phyloP scores from a whole-genome alignment of 2,113 vertebrate species.

The Motacilla tschutschensis region DNA sequence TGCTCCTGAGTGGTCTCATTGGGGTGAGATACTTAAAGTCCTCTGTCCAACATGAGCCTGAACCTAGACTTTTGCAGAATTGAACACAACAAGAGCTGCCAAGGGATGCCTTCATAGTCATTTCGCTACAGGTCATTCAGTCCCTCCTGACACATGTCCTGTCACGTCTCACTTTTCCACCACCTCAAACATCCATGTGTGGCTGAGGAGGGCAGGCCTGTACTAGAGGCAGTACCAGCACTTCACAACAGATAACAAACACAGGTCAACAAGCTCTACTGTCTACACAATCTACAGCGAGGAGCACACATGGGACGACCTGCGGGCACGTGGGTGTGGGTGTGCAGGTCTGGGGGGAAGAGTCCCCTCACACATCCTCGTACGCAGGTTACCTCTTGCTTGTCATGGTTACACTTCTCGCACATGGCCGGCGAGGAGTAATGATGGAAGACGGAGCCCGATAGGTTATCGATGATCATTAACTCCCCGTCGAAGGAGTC shows the following conservation, averaged over 20 bases:
- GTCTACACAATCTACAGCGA: not conserved
- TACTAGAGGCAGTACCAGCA: not conserved
- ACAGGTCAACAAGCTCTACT: slow-evolving; percentile 6
- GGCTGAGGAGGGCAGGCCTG: not conserved
- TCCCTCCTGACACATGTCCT: not conserved
- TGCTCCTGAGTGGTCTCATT: not conserved
- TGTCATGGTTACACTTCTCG: slow-evolving; percentile 88
- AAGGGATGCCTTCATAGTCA: not conserved
- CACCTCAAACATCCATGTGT: not conserved
- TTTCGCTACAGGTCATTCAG: not conserved
- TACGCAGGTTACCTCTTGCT: slow-evolving; percentile 86
- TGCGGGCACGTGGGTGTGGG: not conserved
- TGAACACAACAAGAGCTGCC: not conserved
- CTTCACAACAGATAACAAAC: not conserved
- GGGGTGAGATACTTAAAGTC: not conserved
- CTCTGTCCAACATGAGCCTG: not conserved
- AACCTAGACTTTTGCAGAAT: not conserved
- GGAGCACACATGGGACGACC: not conserved
- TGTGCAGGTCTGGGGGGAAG: slow-evolving; percentile 2
- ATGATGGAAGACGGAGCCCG: slow-evolving; percentile 98
- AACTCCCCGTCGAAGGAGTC: slow-evolving; percentile 97
- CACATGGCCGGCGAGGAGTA: slow-evolving; percentile 91
- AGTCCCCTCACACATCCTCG: slow-evolving; percentile 55
- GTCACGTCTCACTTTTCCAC: slow-evolving; percentile 17
- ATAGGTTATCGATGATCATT: slow-evolving; percentile 99